Conservation (phyloP, 1,140 invertebrate species). For the Cheumatopsyche charites region DNA sequence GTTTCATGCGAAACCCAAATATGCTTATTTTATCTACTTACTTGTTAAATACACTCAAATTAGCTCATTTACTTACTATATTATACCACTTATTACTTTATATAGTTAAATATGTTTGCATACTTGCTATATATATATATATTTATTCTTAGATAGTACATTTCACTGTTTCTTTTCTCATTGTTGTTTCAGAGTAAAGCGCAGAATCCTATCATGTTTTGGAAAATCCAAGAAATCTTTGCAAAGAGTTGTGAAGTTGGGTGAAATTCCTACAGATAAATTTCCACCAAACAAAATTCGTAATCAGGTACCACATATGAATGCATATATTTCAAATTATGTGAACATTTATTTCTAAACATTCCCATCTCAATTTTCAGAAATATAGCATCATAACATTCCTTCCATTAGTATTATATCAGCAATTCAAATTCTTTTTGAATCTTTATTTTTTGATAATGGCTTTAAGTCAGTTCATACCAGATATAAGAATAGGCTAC, state of each 20-base stretch:
- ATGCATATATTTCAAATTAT: background rate
- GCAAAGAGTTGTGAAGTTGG: constrained; percentile 57
- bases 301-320: constrained; percentile 75
- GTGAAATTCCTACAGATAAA: constrained; percentile 70
- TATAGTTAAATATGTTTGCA: no score
- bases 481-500: constrained; percentile 94
- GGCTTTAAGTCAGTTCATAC: constrained; percentile 97
- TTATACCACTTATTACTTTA: no score
- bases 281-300: constrained; percentile 95
- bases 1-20: no score
- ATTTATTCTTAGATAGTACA: background rate
- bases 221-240: constrained; percentile 52
- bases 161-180: background rate
- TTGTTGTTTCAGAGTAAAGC: constrained; percentile 50
- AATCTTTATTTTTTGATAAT: constrained; percentile 98
- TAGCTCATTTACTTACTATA: no score
- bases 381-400: constrained; percentile 99
- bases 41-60: no score
- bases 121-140: no score
- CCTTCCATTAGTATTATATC: constrained; percentile 94
- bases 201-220: constrained; percentile 53
- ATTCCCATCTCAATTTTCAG: constrained; percentile 57
- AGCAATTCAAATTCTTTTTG: constrained; percentile 99
- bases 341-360: background rate
- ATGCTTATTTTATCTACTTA: no score